phyloP scores from a whole-genome alignment of 2,888 invertebrate species.

The Ferrisia virgata region DNA sequence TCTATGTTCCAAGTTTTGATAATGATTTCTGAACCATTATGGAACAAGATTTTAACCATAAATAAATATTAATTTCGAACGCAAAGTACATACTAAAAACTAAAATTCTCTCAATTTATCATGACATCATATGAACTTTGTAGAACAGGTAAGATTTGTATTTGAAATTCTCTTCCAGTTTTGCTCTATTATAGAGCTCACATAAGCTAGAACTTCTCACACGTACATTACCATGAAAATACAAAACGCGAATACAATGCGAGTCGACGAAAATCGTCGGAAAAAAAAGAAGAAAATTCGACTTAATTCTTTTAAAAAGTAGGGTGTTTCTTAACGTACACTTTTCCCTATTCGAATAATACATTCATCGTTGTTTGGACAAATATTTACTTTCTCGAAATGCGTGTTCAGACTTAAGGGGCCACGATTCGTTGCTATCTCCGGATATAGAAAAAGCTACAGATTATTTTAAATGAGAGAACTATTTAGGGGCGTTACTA shows the following conservation, averaged over 20 bases:
- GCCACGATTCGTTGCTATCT: not conserved
- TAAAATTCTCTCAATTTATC: no score
- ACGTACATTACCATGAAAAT: not conserved
- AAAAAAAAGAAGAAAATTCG: not conserved
- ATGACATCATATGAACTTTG: no score
- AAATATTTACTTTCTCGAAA: constrained; percentile 14
- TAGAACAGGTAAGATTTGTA: no score
- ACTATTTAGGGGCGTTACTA: constrained; percentile 15
- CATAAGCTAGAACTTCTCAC: no score
- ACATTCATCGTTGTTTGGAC: constrained; percentile 5
- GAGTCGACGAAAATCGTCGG: not conserved
- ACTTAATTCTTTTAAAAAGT: constrained; percentile 22
- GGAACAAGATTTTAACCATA: no score
- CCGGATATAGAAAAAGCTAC: constrained; percentile 12
- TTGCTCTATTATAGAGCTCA: no score
- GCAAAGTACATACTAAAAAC: no score
- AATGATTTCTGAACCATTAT: no score
- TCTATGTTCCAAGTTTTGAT: no score
- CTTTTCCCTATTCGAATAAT: not conserved
- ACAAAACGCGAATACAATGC: not conserved
- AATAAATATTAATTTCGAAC: no score
- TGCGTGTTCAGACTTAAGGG: not conserved
- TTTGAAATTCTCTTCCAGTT: no score
- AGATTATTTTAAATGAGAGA: constrained; percentile 20
- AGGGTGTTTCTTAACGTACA: not conserved